Evolutionary conservation across 2,113 vertebrate species (phyloP), one percentile per base, ranked within the genome.

Genomic region (Numenius arquata): DNA sequence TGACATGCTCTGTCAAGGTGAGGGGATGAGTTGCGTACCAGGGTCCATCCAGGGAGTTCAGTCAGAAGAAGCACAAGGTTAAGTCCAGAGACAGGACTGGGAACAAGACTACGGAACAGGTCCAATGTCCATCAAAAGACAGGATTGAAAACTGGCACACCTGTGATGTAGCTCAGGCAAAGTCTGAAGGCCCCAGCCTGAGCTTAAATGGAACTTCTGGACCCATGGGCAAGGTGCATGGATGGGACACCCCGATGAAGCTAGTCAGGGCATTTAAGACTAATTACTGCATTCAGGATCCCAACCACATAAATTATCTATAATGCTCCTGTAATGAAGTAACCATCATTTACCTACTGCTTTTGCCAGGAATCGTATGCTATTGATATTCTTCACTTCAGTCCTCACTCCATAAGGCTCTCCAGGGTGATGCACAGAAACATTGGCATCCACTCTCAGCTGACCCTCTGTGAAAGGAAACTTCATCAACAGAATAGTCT

Each of bases 331-430:
- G 16, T 16, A 93, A 88, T 50, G 25, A 90, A 89, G 66, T 27
- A 93, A 74, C 26, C 30, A 61, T 36, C 17, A 16, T 95, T 98
- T 93, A 99, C 99, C 99, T 93, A 99, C 98, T 47, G 99, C 99
- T 97, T 92, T 99, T 93, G 99, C 98, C 95, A 99, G 96, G 96
- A 98, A 99, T 68, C 99, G 98, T 67, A 98, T 65, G 61, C 99
- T 99, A 97, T 99, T 99, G 98, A 99, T 99, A 97, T 99, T 99
- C 98, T 99, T 99, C 95, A 99, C 99, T 98, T 99, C 99, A 0
- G 99, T 98, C 91, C 99, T 98, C 95, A 98, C 70, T 29, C 99
- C 99, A 27, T 99, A 98, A 6, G 98, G 98, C 55, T 99, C 98
- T 41, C 99, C 99, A 6, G 99, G 98, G 66, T 71, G 97, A 98